A percentile compares a stretch with the other conserved stretches of the same genome.
Evolutionary conservation across 2,888 invertebrate species (phyloP).

Genomic region (Aethes cnicana): DNA sequence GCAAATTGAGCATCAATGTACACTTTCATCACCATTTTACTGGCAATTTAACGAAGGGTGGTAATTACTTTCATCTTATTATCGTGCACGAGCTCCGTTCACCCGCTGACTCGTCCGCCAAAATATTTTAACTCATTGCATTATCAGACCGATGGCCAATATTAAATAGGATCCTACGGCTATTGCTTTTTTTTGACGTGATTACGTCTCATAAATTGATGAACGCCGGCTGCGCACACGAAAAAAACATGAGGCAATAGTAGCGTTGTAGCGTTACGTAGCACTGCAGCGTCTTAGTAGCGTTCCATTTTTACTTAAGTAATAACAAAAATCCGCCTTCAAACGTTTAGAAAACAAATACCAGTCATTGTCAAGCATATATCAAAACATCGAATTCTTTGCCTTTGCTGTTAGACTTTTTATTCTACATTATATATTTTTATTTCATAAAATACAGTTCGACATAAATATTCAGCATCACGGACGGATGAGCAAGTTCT

Average conservation of each 20-base stretch:
- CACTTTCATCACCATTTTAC: constrained; percentile 54
- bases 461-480: constrained; percentile 49
- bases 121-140: constrained; percentile 34
- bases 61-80: constrained; percentile 54
- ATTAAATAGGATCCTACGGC: constrained; percentile 36
- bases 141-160: constrained; percentile 25
- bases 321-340: too few relatives aligned
- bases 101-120: constrained; percentile 30
- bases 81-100: constrained; percentile 40
- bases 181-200: too few relatives aligned
- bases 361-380: too few relatives aligned
- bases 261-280: too few relatives aligned
- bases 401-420: too few relatives aligned
- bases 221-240: too few relatives aligned
- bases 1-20: constrained; percentile 52
- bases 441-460: constrained; percentile 31
- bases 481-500: constrained; percentile 45
- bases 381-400: too few relatives aligned
- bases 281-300: too few relatives aligned
- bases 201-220: too few relatives aligned
- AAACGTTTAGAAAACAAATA: too few relatives aligned
- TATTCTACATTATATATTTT: constrained; percentile 5
- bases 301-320: too few relatives aligned
- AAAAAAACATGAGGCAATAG: too few relatives aligned
- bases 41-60: constrained; percentile 46